Evolutionary conservation across 92 coral and sea anemone genomes (phyloP), one percentile per base, ranked within the genome.

Genomic region (Plumapathes pennacea): DNA sequence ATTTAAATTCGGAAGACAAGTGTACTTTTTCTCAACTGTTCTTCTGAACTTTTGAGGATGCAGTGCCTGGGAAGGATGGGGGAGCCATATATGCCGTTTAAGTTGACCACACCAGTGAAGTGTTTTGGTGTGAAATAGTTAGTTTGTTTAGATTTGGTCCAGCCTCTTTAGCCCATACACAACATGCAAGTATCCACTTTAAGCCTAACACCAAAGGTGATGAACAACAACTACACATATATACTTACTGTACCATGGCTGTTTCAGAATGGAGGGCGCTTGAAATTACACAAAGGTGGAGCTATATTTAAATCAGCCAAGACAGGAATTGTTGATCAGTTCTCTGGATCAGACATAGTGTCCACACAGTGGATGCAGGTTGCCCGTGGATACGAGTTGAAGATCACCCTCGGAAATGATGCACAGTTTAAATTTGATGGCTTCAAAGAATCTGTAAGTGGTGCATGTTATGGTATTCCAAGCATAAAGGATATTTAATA

Each of bases 371-470:
- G 99, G 99, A 56, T 89, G 77, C 80, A 89, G 32, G 99, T 89
- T 2, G 99, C 99, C 1, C 71, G 88, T 27, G 99, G 99, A n/a
- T 88, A 84, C 48, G 99, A 94, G 54, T 62, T 94, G 14, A 94
- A 89, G 38, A 69, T 94, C 54, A 76, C 72, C 25, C 74, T 94
- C 23, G 89, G 77, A 12, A 84, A 61, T 81, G 99, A 94, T 34
- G 4, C 81, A 13, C 99, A 94, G 62, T 94, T 89, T 60, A 94
- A 91, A 70, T 85, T 88, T 81, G 97, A 94, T 62, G 99, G 99
- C 39, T 94, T 94, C 48, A 94, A 85, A 71, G 99, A 94, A 60
- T 77, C 87, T 64, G 99, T 94, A 59, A 88, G 96, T 82, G 19
- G 7, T n/a, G n/a, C n/a, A n/a, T n/a, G n/a, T n/a, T n/a, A n/a